phyloP scores from a whole-genome alignment of 2,888 invertebrate species.

The Hydriomena furcata region DNA sequence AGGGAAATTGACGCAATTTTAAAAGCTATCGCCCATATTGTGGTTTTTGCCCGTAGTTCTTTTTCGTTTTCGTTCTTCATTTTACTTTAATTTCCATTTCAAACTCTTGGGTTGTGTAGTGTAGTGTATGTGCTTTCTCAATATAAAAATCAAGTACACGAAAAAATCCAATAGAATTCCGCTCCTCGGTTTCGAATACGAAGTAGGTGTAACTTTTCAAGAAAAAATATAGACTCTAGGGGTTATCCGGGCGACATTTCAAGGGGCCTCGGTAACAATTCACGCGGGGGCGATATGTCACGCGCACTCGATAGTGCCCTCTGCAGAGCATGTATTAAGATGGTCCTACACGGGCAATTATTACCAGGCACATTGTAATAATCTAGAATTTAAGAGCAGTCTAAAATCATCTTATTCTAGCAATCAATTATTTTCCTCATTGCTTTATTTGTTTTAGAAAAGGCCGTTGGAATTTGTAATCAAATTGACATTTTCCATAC shows the following conservation, averaged over 20 bases:
- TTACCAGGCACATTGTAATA: too few relatives aligned
- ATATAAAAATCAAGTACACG: slow-evolving; percentile 1
- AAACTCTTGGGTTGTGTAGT: too few relatives aligned
- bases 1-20: neutral
- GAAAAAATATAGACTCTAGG: slow-evolving; percentile 68
- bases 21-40: neutral
- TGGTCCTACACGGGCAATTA: too few relatives aligned
- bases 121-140: too few relatives aligned
- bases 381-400: too few relatives aligned
- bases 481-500: too few relatives aligned
- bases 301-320: slow-evolving; percentile 64
- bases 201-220: slow-evolving; percentile 46
- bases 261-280: slow-evolving; percentile 59
- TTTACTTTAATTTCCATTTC: too few relatives aligned
- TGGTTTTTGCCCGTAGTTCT: neutral
- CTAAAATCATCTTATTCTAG: too few relatives aligned
- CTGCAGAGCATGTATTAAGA: slow-evolving; percentile 45
- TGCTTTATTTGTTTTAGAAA: too few relatives aligned
- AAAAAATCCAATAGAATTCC: slow-evolving; percentile 12
- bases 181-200: slow-evolving; percentile 35
- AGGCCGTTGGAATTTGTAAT: too few relatives aligned
- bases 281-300: slow-evolving; percentile 69
- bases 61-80: neutral
- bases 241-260: slow-evolving; percentile 70
- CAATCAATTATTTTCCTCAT: too few relatives aligned